phyloP scores from a whole-genome alignment of 2,113 vertebrate species.

The Cynocephalus volans region DNA sequence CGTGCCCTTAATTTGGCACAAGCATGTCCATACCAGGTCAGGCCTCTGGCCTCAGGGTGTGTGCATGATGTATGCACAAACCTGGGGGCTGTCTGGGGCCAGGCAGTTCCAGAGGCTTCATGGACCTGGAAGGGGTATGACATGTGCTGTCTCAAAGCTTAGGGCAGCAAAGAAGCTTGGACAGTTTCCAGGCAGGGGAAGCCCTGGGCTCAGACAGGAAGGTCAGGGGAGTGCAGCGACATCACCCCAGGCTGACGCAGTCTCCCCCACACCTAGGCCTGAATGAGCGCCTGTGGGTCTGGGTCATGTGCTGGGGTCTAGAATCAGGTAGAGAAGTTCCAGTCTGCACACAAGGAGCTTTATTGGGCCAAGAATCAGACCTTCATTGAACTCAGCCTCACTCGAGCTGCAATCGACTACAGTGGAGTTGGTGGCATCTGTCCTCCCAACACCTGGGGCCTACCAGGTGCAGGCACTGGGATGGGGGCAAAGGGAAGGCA shows the following conservation, averaged over 20 bases:
- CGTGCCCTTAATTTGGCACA: not conserved
- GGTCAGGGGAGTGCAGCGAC: not conserved
- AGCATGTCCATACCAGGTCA: not conserved
- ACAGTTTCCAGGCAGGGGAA: not conserved
- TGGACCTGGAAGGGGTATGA: not conserved
- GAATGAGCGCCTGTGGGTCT: rapidly evolving
- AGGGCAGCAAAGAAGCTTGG: not conserved
- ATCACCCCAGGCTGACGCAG: rapidly evolving
- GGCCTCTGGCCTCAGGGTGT: not conserved
- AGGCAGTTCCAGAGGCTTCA: too few species aligned
- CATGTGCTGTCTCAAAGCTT: too few species aligned
- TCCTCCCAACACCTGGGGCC: not conserved
- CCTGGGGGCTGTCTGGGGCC: not conserved
- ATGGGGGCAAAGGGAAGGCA: not conserved
- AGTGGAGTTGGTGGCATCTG: not conserved
- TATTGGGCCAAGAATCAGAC: too few species aligned
- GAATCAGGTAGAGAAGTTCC: not conserved
- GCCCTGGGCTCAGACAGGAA: not conserved
- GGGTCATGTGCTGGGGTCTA: not conserved
- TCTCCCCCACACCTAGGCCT: not conserved
- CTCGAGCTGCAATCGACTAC: too few species aligned
- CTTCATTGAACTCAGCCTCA: not conserved
- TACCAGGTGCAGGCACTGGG: not conserved
- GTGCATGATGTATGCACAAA: rapidly evolving
- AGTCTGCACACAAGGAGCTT: not conserved